A percentile compares a stretch with the other conserved stretches of the same genome.
These are phyloP conservation scores for Pilophorus perplexus DNA, from an alignment of 2,888 invertebrate species.

Conservation along the genomic window DNA sequence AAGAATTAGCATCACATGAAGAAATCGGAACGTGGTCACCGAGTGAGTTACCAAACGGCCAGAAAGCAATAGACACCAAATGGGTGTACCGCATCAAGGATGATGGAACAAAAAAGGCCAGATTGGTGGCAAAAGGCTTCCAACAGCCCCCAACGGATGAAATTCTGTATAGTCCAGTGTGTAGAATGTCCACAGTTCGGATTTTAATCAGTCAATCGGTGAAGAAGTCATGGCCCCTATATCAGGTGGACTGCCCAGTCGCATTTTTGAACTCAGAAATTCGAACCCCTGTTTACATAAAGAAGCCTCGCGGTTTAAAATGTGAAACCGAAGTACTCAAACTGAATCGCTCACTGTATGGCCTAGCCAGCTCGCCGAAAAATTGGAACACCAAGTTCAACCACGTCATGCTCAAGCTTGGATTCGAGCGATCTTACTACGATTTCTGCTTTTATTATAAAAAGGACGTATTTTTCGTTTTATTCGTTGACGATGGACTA, in stretches of 20 bases:
- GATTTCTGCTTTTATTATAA: conserved; percentile 26
- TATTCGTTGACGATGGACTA: conserved; percentile 40
- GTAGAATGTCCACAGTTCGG: conserved; percentile 29
- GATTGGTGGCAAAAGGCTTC: conserved; percentile 43
- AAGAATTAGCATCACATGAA: conserved; percentile 35
- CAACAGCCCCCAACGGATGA: too few relatives aligned
- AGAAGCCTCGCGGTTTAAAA: conserved; percentile 34
- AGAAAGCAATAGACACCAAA: conserved; percentile 35
- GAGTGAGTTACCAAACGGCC: conserved; percentile 19
- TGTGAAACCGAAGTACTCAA: conserved; percentile 1
- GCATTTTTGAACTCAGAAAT: conserved; percentile 24
- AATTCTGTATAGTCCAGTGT: too few relatives aligned
- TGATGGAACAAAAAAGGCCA: conserved; percentile 41
- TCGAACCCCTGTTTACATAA: conserved; percentile 29
- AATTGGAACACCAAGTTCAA: conserved; percentile 38
- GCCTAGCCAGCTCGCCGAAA: conserved; percentile 23
- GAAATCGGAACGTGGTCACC: conserved; percentile 41
- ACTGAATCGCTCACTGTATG: conserved; percentile 8
- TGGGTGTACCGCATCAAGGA: conserved; percentile 42
- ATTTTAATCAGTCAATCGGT: conserved; percentile 3
- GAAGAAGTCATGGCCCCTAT: neutral
- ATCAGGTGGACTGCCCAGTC: conserved; percentile 10
- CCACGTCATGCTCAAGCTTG: conserved; percentile 21
- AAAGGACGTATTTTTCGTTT: conserved; percentile 2
- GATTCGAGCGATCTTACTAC: conserved; percentile 20